Evolutionary conservation across 2,888 invertebrate species (phyloP).

Genomic region (Spilosoma lubricipeda): DNA sequence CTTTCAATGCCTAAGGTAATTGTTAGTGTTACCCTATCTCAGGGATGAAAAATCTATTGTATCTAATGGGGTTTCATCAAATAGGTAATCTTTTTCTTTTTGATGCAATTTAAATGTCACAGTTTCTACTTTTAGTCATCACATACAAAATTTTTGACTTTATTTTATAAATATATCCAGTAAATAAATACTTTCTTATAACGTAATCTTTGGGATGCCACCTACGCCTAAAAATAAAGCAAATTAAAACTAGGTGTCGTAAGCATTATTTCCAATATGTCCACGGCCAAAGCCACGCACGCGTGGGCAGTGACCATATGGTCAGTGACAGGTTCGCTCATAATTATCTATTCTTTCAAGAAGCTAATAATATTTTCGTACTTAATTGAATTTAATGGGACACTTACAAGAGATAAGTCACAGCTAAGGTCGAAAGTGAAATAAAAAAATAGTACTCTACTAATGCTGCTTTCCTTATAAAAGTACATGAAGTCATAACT

Average conservation of each 20-base stretch:
- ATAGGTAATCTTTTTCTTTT: background rate
- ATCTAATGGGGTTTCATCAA: background rate
- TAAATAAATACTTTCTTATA: conserved; percentile 19
- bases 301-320: conserved; percentile 61
- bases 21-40: background rate
- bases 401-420: background rate
- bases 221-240: conserved; percentile 33
- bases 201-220: conserved; percentile 10
- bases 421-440: background rate
- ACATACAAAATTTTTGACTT: too few relatives aligned
- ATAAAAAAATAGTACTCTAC: background rate
- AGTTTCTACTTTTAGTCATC: too few relatives aligned
- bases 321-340: conserved; percentile 37
- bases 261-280: conserved; percentile 43
- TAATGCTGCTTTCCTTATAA: background rate
- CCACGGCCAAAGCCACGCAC: conserved; percentile 49
- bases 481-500: too few relatives aligned
- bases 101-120: background rate
- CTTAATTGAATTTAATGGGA: background rate
- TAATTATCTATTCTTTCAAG: background rate
- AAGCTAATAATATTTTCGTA: background rate
- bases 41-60: background rate
- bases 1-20: background rate
- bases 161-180: background rate
- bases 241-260: conserved; percentile 49